Evolutionary conservation across 2,797 vertebrate genomes (phyloP).

Genomic region (Notolabrus celidotus): DNA sequence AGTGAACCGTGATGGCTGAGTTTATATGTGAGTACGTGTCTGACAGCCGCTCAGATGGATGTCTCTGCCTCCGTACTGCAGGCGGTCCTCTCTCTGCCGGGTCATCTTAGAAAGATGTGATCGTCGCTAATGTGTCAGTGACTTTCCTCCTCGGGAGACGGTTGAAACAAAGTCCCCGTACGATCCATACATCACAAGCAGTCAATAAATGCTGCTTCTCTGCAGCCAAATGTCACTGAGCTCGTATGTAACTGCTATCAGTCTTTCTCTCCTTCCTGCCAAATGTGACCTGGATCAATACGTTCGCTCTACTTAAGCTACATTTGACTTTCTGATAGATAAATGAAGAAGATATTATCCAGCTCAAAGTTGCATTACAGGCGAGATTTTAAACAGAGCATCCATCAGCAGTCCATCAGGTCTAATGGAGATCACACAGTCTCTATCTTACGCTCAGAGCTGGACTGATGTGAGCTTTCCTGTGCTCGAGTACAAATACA

Average conservation of each 20-base stretch:
- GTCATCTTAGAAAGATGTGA: constrained; percentile 47
- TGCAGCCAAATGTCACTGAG: constrained; percentile 46
- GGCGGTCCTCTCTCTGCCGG: constrained; percentile 47
- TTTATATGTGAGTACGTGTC: background rate
- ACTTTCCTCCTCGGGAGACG: constrained; percentile 18
- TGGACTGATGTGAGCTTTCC: background rate
- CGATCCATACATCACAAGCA: constrained; percentile 60
- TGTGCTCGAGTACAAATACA: background rate
- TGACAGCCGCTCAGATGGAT: constrained; percentile 33
- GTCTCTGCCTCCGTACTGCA: background rate
- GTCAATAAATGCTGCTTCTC: constrained; percentile 54
- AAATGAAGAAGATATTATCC: constrained; percentile 8
- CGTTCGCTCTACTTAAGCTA: constrained; percentile 22
- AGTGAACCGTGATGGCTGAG: background rate
- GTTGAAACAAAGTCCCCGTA: constrained; percentile 26
- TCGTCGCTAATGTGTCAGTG: constrained; percentile 54
- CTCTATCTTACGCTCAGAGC: background rate
- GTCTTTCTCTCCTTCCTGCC: constrained; percentile 11
- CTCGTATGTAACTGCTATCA: constrained; percentile 34
- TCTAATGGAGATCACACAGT: background rate
- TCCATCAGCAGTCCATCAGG: background rate
- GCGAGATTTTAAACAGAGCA: background rate
- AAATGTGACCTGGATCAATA: constrained; percentile 32
- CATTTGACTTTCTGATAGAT: constrained; percentile 35
- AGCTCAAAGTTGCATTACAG: constrained; percentile 12